A percentile compares a stretch with the other conserved stretches of the same genome.
Evolutionary conservation across 2,797 vertebrate species (phyloP).

Genomic region (Argya squamiceps): DNA sequence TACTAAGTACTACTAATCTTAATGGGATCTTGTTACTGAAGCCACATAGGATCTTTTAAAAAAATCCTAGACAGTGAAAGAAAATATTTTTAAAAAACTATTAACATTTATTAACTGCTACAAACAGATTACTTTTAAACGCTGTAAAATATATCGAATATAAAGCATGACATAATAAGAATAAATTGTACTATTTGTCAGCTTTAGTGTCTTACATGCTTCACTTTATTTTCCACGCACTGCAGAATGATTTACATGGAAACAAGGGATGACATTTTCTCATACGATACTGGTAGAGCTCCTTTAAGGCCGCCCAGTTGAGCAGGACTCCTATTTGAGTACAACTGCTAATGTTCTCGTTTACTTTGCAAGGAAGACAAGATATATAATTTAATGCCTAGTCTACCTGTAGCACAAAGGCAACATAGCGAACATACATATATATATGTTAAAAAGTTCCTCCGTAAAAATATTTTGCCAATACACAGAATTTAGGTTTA

Average conservation of each 20-base stretch:
- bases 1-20: not conserved
- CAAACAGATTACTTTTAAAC: not conserved
- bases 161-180: not conserved
- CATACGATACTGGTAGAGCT: not conserved
- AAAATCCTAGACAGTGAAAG: not conserved
- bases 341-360: not conserved
- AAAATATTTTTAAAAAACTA: not conserved
- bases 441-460: not conserved
- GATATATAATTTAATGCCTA: not conserved
- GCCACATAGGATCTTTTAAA: not conserved
- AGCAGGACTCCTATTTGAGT: not conserved
- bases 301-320: not conserved
- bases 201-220: not conserved
- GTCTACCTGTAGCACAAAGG: not conserved
- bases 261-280: not conserved
- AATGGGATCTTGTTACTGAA: not conserved
- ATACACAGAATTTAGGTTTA: not conserved
- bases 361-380: not conserved
- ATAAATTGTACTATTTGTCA: not conserved
- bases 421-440: not conserved
- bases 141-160: not conserved
- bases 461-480: not conserved
- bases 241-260: not conserved
- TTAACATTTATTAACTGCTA: not conserved
- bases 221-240: not conserved